These are phyloP conservation scores for Ascaphus truei DNA, from an alignment of 2,113 vertebrate species.

Conservation along the genomic window DNA sequence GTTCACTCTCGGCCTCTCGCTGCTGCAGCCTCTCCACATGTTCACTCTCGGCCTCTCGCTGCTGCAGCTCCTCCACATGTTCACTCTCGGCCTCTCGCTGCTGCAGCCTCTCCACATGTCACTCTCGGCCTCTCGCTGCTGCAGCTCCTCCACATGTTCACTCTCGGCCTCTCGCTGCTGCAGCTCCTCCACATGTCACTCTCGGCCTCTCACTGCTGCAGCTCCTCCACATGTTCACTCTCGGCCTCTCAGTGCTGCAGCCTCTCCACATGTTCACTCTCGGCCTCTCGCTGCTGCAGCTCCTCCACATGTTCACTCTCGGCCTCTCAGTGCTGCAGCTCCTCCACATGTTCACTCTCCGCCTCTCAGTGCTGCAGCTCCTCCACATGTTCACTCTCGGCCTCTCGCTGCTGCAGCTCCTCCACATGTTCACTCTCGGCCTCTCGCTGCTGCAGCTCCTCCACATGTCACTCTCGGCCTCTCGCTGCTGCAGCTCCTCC, in stretches of 20 bases:
- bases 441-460: no score
- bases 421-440: constrained; percentile 56
- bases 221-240: constrained; percentile 56
- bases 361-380: constrained; percentile 50
- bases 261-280: constrained; percentile 57
- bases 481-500: constrained; percentile 51
- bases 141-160: constrained; percentile 55
- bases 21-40: constrained; percentile 53
- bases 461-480: constrained; percentile 48
- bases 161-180: no score
- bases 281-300: constrained; percentile 50
- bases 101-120: no score
- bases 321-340: constrained; percentile 50
- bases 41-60: constrained; percentile 55
- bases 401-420: constrained; percentile 50
- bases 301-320: constrained; percentile 57
- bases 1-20: constrained; percentile 54
- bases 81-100: no score
- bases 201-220: constrained; percentile 50
- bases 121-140: constrained; percentile 51
- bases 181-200: constrained; percentile 50
- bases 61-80: constrained; percentile 54
- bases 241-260: constrained; percentile 50
- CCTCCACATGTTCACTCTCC: constrained; percentile 58
- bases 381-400: constrained; percentile 58